Evolutionary conservation across 2,888 invertebrate species (phyloP), one percentile per base, ranked within the genome.

Genomic region (Disparrhopalites patrizii): DNA sequence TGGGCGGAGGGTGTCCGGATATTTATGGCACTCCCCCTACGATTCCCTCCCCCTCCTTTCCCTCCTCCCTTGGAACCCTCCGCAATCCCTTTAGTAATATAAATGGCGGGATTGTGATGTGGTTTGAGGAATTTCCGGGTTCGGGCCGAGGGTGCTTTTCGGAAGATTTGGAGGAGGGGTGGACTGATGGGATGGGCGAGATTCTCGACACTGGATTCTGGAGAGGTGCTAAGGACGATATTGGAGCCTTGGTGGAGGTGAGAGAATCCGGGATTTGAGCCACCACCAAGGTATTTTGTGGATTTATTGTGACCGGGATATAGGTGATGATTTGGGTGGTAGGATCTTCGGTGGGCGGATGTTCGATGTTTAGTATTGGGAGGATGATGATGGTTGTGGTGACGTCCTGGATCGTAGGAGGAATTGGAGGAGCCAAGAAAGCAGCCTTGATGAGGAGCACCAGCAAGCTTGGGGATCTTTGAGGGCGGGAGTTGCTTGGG

Each of bases 151-250:
- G n/a, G n/a, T n/a, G n/a, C n/a, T 40, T 38, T 33, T 40, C 23
- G n/a, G 28, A 36, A 62, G 2, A 62, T 2, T 20, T 62, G 62
- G 15, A 62, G 38, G 3, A 62, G 5, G 5, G 62, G 62, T 8
- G 62, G 62, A 54, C 62, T 62, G 1, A 27, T 38, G 18, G 62
- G 62, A 1, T 13, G n/a, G 5, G 33, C 7, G 18, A 5, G 18
- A 3, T 40, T 13, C 1, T 25, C 25, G 20, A 8, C 7, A 47
- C 47, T 3, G 4, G 8, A 25, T 23, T 47, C 47, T 47, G 18
- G 23, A 20, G 3, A 47, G 25, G 47, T n/a, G n/a, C n/a, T n/a
- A n/a, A n/a, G n/a, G n/a, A n/a, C n/a, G 57, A 23, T 23, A 25
- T 2, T 36, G 25, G 20, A 38, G 23, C 5, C 40, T 58, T 15